Evolutionary conservation across 2,113 vertebrate species (phyloP), one percentile per base, ranked within the genome.

Genomic region (Spea multiplicata): DNA sequence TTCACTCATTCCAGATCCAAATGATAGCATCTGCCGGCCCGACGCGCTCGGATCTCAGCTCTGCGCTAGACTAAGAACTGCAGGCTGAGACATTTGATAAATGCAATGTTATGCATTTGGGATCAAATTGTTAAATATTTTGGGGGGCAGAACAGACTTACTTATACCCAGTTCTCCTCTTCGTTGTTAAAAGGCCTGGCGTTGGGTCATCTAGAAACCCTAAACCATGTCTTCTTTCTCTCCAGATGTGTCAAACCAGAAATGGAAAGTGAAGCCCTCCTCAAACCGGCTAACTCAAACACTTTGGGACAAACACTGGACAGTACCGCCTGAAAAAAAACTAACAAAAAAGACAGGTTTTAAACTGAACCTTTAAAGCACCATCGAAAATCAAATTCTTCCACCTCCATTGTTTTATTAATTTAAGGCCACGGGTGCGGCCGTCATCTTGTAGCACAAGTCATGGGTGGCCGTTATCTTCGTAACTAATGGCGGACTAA

Each of bases 251-350:
- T 91, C 88, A 96, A 95, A 87, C 94, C 94, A 90, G 94, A 95
- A 85, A 89, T 93, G 75, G 94, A 95, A 87, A 91, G 87, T 59
- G 94, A 93, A 79, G 82, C 91, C 83, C 87, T 94, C 85, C 89
- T 94, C 86, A 94, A 91, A 93, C 93, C 92, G 91, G 91, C 94
- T 89, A 92, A 91, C 87, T 94, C 93, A 88, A 92, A 93, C 93
- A 91, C 92, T 90, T 88, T 94, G 94, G 91, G 94, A 94, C 94
- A 95, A 91, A 93, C 92, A 89, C 91, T 95, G 93, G 96, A 97
- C 83, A 93, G 93, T 91, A 91, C 91, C 74, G 87, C 93, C 86
- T 93, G 93, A 92, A 91, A n/a, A 47, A 69, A 88, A 88, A 88
- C 85, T 86, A 30, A 30, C 30, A 30, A 30, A 30, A 30, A 30